Conservation (phyloP, 2,113 vertebrate genomes). For the Ascaphus truei region DNA sequence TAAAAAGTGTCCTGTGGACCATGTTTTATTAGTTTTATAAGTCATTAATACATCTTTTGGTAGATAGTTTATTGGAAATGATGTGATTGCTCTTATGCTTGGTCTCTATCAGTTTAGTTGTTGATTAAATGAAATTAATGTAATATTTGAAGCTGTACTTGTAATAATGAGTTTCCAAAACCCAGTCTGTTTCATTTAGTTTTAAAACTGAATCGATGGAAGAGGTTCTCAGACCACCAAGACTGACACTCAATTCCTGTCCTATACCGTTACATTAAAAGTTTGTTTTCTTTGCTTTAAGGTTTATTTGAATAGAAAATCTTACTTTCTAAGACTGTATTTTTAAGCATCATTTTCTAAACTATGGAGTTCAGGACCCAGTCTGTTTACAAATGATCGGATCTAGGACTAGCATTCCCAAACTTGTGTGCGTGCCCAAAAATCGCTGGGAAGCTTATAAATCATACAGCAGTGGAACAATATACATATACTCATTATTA, state of each 20-base stretch:
- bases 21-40: no score
- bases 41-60: no score
- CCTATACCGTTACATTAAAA: slow-evolving; percentile 5
- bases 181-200: slow-evolving; percentile 30
- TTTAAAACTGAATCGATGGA: slow-evolving; percentile 12
- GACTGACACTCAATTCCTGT: slow-evolving; percentile 9
- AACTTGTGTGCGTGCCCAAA: slow-evolving; percentile 17
- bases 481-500: slow-evolving; percentile 10
- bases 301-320: slow-evolving; percentile 44
- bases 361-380: slow-evolving; percentile 30
- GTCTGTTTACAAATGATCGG: slow-evolving; percentile 32
- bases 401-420: slow-evolving; percentile 35
- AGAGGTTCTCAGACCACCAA: slow-evolving; percentile 19
- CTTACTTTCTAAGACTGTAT: slow-evolving; percentile 31
- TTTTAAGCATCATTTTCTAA: slow-evolving; percentile 44
- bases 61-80: no score
- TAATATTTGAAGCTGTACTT: neutral
- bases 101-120: no score
- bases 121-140: no score
- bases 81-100: no score
- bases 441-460: slow-evolving; percentile 33
- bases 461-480: neutral
- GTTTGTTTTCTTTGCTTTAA: slow-evolving; percentile 41
- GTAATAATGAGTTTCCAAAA: neutral
- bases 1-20: no score